Percentiles rank a stretch among this genome's conserved stretches.
phyloP scores from a whole-genome alignment of 1,140 invertebrate species.

The Araneus ventricosus region DNA sequence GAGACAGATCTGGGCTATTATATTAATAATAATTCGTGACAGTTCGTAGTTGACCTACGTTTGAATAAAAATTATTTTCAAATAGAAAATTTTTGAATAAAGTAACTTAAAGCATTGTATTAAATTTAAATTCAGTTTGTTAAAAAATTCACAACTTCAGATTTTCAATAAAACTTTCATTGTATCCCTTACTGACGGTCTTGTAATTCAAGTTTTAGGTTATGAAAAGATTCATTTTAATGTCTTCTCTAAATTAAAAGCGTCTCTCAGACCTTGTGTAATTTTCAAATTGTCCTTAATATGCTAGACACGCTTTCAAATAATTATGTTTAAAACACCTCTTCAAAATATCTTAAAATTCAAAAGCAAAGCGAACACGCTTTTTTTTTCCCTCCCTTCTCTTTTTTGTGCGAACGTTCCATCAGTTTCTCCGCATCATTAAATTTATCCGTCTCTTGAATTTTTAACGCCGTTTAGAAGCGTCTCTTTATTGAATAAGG shows the following conservation, averaged over 20 bases:
- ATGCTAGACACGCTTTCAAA: neutral
- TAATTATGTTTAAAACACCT: slow-evolving; percentile 5
- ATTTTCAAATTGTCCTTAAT: neutral
- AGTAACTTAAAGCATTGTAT: no score
- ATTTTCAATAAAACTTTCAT: neutral
- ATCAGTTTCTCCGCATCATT: slow-evolving; percentile 41
- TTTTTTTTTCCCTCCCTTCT: no score
- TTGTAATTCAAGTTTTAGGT: neutral
- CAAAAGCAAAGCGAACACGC: no score
- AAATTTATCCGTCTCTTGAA: slow-evolving; percentile 50
- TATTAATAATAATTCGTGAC: no score
- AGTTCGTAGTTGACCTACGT: no score
- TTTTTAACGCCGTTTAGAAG: slow-evolving; percentile 52
- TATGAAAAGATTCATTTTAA: neutral
- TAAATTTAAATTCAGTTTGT: no score
- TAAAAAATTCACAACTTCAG: no score
- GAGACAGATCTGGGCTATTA: no score
- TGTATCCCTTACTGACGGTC: neutral
- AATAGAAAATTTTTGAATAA: no score
- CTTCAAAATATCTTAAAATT: neutral
- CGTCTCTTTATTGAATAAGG: slow-evolving; percentile 55
- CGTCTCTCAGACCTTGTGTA: neutral
- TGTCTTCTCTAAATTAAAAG: neutral
- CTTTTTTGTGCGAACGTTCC: neutral
- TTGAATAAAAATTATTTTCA: no score